Evolutionary conservation across 2,113 vertebrate genomes (phyloP).

Genomic region (Pluvialis apricaria): DNA sequence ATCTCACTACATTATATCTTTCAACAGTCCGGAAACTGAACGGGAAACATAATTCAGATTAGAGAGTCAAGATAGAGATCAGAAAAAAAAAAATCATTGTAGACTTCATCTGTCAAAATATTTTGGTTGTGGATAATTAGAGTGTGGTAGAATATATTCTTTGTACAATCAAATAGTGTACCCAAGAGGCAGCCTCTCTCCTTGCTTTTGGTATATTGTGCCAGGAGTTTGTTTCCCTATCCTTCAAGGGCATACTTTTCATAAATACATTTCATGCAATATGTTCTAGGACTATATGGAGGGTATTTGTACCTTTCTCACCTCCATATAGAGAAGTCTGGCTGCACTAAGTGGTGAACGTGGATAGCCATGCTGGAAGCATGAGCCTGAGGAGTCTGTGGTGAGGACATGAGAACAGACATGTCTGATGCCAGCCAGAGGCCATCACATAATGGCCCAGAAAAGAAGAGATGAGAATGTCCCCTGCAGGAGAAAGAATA

Average conservation of each 20-base stretch:
- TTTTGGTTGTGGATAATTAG: not conserved
- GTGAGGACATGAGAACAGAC: not conserved
- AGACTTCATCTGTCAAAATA: not conserved
- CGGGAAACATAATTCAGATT: not conserved
- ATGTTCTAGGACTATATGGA: not conserved
- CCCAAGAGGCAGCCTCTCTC: not conserved
- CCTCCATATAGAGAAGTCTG: not conserved
- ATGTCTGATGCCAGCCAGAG: not conserved
- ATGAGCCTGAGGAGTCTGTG: not conserved
- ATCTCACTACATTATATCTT: not conserved
- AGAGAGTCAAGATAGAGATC: not conserved
- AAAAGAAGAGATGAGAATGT: not conserved
- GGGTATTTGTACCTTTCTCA: not conserved
- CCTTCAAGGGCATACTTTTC: not conserved
- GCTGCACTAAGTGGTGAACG: not conserved
- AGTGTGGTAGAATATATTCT: not conserved
- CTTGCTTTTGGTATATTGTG: not conserved
- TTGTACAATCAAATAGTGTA: not conserved
- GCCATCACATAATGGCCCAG: not conserved
- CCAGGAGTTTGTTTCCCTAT: not conserved
- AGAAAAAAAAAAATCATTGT: not conserved
- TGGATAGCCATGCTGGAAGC: not conserved
- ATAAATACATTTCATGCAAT: not conserved
- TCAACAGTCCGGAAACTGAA: not conserved
- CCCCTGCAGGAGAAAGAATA: not conserved